Conservation (phyloP, 2,113 vertebrate genomes). For the Carettochelys insculpta region DNA sequence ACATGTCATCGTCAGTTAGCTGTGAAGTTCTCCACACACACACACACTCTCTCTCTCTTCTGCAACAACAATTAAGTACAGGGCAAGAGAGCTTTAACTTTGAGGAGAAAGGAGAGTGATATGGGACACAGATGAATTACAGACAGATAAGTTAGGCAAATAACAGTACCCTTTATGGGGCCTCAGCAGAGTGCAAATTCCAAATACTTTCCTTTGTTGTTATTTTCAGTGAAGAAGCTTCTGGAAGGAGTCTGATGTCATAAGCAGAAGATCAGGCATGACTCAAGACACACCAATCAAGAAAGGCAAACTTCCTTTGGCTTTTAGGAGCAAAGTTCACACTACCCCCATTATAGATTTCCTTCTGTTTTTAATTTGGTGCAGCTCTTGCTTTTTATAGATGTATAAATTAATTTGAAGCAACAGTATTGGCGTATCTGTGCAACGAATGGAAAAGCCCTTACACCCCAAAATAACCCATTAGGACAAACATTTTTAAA, state of each 20-base stretch:
- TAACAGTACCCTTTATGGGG: background rate
- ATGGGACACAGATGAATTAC: slow-evolving; percentile 25
- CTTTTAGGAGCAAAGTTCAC: slow-evolving; percentile 15
- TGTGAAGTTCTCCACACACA: background rate
- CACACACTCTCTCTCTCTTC: too few relatives aligned
- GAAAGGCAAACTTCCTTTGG: background rate
- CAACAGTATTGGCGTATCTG: background rate
- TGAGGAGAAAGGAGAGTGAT: background rate
- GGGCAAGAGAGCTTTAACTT: background rate
- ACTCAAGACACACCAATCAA: slow-evolving; percentile 6
- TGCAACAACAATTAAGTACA: background rate
- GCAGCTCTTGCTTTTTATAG: background rate
- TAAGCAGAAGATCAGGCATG: background rate
- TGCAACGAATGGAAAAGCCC: background rate
- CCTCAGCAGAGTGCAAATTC: background rate
- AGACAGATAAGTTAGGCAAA: slow-evolving; percentile 22
- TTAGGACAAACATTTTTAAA: too few relatives aligned
- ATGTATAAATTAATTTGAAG: background rate
- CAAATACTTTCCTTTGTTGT: slow-evolving; percentile 18
- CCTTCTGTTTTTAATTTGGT: background rate
- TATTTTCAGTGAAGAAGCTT: background rate
- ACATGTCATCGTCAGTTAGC: background rate
- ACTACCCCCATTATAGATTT: background rate
- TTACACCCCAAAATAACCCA: background rate
- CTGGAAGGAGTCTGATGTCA: slow-evolving; percentile 38